Evolutionary conservation across 2,888 invertebrate species (phyloP).

Genomic region (Lepas anatifera): DNA sequence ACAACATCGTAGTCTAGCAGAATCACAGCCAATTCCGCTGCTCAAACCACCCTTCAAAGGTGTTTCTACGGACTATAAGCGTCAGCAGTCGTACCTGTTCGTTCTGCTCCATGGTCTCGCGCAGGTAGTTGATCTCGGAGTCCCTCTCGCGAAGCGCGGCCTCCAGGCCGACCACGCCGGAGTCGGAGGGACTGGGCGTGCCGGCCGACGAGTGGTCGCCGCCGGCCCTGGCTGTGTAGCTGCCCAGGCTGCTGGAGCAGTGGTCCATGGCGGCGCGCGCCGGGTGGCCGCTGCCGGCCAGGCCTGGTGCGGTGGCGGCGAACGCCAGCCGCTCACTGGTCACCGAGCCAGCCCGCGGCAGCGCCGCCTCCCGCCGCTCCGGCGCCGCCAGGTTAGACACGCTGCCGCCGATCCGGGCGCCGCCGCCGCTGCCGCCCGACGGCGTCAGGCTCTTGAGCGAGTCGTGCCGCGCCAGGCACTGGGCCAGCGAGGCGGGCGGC

Average conservation of each 20-base stretch:
- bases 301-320: conserved; percentile 37
- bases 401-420: conserved; percentile 23
- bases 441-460: conserved; percentile 15
- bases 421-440: not conserved
- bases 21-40: too few species aligned
- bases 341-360: conserved; percentile 42
- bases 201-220: not conserved
- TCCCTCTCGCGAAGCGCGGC: conserved; percentile 59
- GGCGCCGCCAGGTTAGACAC: conserved; percentile 24
- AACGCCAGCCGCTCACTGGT: conserved; percentile 72
- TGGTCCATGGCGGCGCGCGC: not conserved
- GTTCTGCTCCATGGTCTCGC: conserved; percentile 63
- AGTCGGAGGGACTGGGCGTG: conserved; percentile 64
- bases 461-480: conserved; percentile 18
- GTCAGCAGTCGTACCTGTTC: conserved; percentile 57
- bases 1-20: too few species aligned
- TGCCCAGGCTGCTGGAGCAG: too few species aligned
- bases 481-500: conserved; percentile 10
- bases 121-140: conserved; percentile 53
- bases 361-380: conserved; percentile 3
- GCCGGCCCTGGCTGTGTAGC: too few species aligned
- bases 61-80: too few species aligned
- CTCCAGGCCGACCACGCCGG: conserved; percentile 70
- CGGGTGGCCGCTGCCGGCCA: not conserved
- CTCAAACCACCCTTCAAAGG: too few species aligned